Evolutionary conservation across 2,797 vertebrate species (phyloP).

Genomic region (Darevskia nairensis): DNA sequence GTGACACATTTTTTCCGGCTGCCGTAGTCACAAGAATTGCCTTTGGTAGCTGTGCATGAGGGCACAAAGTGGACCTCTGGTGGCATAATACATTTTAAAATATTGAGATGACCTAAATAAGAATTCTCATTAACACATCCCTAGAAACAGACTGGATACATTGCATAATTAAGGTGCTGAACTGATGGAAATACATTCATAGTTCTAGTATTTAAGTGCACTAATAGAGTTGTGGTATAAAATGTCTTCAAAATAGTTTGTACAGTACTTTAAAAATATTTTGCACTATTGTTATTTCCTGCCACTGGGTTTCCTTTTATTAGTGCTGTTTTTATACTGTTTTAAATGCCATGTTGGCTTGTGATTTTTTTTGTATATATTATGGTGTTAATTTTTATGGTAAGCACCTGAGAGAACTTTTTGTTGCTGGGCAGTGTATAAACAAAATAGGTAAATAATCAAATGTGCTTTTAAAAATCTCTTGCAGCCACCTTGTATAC

Average conservation of each 20-base stretch:
- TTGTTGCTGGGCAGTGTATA: not conserved
- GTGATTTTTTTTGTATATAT: not conserved
- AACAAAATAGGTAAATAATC: not conserved
- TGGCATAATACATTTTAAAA: not conserved
- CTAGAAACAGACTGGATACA: not conserved
- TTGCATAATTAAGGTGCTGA: not conserved
- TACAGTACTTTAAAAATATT: not conserved
- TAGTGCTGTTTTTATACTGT: not conserved
- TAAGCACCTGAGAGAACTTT: not conserved
- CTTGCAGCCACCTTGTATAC: slow-evolving; percentile 92
- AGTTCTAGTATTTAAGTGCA: not conserved
- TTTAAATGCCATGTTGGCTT: not conserved
- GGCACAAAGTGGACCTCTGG: not conserved
- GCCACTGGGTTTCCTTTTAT: not conserved
- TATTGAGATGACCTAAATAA: not conserved
- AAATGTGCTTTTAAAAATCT: slow-evolving; percentile 52
- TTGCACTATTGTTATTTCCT: not conserved
- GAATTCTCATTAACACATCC: not conserved
- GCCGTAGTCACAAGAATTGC: not conserved
- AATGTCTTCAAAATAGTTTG: not conserved
- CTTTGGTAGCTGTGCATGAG: not conserved
- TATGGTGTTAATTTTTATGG: not conserved
- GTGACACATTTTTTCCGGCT: not conserved
- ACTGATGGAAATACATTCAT: not conserved
- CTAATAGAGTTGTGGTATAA: slow-evolving; percentile 10